phyloP scores from a whole-genome alignment of 1,140 invertebrate genomes.

The Drosophila lini region DNA sequence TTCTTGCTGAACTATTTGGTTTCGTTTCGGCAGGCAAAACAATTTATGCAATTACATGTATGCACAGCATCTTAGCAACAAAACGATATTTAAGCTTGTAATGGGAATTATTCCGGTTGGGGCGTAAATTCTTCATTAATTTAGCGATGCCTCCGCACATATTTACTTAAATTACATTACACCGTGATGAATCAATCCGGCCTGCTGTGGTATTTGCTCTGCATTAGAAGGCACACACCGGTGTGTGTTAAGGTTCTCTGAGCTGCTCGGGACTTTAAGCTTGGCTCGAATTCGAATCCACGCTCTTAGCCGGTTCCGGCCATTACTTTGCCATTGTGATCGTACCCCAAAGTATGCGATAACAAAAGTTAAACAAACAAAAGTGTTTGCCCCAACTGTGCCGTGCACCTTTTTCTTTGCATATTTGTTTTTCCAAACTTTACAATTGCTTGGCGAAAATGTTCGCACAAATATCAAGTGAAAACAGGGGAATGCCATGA shows the following conservation, averaged over 20 bases:
- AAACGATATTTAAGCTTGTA: slow-evolving; percentile 7
- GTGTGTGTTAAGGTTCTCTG: background rate
- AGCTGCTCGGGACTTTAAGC: background rate
- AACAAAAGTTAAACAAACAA: slow-evolving; percentile 78
- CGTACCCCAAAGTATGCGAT: slow-evolving; percentile 43
- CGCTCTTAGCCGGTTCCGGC: slow-evolving; percentile 19
- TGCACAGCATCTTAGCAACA: slow-evolving; percentile 9
- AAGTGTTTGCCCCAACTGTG: slow-evolving; percentile 57
- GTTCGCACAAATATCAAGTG: slow-evolving; percentile 56
- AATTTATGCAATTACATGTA: slow-evolving; percentile 16
- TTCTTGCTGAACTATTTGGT: slow-evolving; percentile 7
- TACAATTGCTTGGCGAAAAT: slow-evolving; percentile 63
- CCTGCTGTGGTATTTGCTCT: background rate
- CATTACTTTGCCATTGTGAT: slow-evolving; percentile 57
- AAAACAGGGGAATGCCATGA: slow-evolving; percentile 9
- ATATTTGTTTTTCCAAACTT: slow-evolving; percentile 79
- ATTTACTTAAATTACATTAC: slow-evolving; percentile 7
- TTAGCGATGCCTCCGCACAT: background rate
- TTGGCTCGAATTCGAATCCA: background rate
- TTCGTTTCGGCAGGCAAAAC: slow-evolving; percentile 11
- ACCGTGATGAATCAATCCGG: background rate
- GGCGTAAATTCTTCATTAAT: background rate
- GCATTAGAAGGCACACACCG: slow-evolving; percentile 5
- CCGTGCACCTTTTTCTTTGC: slow-evolving; percentile 77
- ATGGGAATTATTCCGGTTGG: background rate